Evolutionary conservation across 2,797 vertebrate species (phyloP), one percentile per base, ranked within the genome.

Genomic region (Rhadinocentrus ornatus): DNA sequence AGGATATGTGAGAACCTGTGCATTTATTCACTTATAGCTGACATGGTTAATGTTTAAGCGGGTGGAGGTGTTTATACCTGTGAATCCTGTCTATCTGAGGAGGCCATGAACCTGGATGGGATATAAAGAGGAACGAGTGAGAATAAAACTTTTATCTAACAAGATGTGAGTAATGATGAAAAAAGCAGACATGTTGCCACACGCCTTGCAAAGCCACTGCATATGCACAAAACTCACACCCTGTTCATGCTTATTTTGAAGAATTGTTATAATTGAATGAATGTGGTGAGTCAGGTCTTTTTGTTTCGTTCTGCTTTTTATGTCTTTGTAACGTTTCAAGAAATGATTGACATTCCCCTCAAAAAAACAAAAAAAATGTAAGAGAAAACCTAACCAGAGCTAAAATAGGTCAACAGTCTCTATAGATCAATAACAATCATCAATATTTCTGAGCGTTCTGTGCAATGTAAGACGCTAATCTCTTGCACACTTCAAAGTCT

Each of bases 41-140:
- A 75, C 68, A 8, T 68, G 78, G 88, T 91, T 89, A 89, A 91
- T 91, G 78, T 85, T 88, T 88, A 85, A 91, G 62, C 88, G 53
- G 73, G 71, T 81, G 29, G 62, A 31, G 52, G 76, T 86, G 76
- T 59, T 69, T 71, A 72, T 78, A 66, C 50, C 29, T 63, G 68
- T 31, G 57, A 71, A 75, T 82, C 44, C 29, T 78, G 66, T 72
- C 50, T 35, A 73, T 31, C 54, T 57, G 44, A 15, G 50, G 52
- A 74, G 71, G 70, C 76, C 73, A 11, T 34, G 75, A 84, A 77
- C 73, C 73, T 77, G 80, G 62, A 68, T 31, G 29, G 57, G 66
- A 53, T 48, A 41, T 75, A 54, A 73, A 80, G 68, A 68, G 62
- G 73, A 78, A 60, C 37, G 41, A 58, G 32, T n/a, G 22, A 67